A percentile compares a stretch with the other conserved stretches of the same genome.
Conservation (phyloP, 2,113 vertebrate genomes). For the Bujurquina vittata region DNA sequence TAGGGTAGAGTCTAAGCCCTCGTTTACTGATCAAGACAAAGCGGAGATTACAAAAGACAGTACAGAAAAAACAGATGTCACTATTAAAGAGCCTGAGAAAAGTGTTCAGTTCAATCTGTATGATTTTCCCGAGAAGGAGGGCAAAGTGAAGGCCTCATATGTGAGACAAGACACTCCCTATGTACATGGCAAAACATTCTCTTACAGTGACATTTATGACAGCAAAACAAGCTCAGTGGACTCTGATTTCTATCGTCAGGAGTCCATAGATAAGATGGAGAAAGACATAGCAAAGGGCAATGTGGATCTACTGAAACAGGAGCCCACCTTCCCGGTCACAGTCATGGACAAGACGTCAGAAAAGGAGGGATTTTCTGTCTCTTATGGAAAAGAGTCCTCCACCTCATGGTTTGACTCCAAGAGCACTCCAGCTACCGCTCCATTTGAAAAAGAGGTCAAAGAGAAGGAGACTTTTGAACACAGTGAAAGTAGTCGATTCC, state of each 20-base stretch:
- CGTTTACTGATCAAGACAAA: constrained; percentile 47
- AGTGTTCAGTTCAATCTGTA: constrained; percentile 80
- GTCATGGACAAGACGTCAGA: constrained; percentile 53
- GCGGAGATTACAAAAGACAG: constrained; percentile 32
- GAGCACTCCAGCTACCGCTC: constrained; percentile 7
- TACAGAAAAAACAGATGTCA: constrained; percentile 37
- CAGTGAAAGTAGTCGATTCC: constrained; percentile 29
- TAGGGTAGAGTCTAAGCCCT: constrained; percentile 42
- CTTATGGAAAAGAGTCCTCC: constrained; percentile 82
- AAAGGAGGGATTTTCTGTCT: constrained; percentile 63
- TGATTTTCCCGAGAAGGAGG: constrained; percentile 73
- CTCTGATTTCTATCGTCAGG: constrained; percentile 68
- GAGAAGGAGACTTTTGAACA: constrained; percentile 24
- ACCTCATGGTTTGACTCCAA: constrained; percentile 78
- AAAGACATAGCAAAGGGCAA: constrained; percentile 51
- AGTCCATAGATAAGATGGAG: constrained; percentile 62
- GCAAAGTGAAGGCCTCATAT: constrained; percentile 73
- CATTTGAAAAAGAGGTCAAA: constrained; percentile 38
- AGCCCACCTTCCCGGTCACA: not conserved
- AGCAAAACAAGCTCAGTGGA: constrained; percentile 80
- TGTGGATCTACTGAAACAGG: constrained; percentile 44
- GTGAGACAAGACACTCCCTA: constrained; percentile 94
- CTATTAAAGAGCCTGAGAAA: constrained; percentile 71
- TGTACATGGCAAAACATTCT: constrained; percentile 91
- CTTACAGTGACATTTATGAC: constrained; percentile 91